Evolutionary conservation across 1,140 invertebrate species (phyloP).

Genomic region (Eulimnadia texana): DNA sequence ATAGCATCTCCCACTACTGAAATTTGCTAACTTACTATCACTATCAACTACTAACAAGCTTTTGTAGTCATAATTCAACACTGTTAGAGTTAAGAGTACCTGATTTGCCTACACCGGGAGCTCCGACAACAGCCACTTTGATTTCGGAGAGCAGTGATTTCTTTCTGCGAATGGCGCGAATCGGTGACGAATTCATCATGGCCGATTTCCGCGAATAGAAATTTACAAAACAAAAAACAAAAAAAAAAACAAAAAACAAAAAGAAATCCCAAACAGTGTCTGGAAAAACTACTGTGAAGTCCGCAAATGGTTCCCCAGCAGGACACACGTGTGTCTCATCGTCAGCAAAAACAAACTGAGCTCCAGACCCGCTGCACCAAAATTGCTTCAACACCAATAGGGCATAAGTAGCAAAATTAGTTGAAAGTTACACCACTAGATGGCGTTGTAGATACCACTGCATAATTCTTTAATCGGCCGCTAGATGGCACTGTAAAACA

Average conservation of each 20-base stretch:
- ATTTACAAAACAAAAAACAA: no score
- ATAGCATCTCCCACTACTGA: no score
- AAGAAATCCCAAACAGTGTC: not conserved
- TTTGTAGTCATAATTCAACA: no score
- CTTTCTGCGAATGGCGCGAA: slow-evolving; percentile 61
- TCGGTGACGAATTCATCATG: slow-evolving; percentile 39
- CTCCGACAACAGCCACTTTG: slow-evolving; percentile 71
- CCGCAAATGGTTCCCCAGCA: no score
- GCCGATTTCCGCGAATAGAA: no score
- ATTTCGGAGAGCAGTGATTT: slow-evolving; percentile 76
- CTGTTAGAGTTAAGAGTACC: slow-evolving; percentile 34
- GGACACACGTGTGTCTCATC: not conserved
- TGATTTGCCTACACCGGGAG: slow-evolving; percentile 72
- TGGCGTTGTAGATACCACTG: not conserved
- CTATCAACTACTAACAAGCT: no score
- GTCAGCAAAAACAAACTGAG: not conserved
- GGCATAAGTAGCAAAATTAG: no score
- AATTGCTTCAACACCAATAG: not conserved
- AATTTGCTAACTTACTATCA: no score
- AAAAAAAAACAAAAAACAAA: no score
- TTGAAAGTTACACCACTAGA: no score
- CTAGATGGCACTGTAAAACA: not conserved
- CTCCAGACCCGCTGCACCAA: no score
- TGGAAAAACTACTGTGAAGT: no score
- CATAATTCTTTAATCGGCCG: not conserved